phyloP scores from a whole-genome alignment of 53 echinoderm and acorn worm species.

The Echinometra lucunter region DNA sequence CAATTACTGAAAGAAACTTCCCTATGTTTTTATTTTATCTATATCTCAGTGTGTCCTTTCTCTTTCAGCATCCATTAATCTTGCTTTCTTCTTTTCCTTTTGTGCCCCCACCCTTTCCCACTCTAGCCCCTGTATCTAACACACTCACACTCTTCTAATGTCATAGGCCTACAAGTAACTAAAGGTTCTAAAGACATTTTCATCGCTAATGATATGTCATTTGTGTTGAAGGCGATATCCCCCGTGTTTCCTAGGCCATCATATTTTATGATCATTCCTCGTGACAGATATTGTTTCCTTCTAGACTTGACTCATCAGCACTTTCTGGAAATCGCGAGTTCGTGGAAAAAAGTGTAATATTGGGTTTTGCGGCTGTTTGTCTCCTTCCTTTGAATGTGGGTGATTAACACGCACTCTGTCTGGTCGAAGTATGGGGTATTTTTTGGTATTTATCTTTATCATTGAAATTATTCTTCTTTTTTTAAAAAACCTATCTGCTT shows the following conservation, averaged over 20 bases:
- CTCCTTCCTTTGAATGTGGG: neutral
- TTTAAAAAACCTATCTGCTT: neutral
- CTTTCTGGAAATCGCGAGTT: neutral
- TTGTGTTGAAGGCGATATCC: neutral
- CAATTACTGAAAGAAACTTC: neutral
- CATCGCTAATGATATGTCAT: neutral
- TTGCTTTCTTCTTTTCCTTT: neutral
- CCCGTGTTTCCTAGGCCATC: neutral
- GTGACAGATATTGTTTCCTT: conserved; percentile 38
- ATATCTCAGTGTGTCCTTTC: too few relatives aligned
- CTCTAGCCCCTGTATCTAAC: neutral
- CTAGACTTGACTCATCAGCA: conserved; percentile 37
- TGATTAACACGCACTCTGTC: neutral
- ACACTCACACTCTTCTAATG: neutral
- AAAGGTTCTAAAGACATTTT: neutral
- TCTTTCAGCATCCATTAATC: too few relatives aligned
- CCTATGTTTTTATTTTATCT: too few relatives aligned
- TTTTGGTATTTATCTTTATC: neutral
- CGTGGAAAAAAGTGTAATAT: neutral
- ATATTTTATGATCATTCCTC: conserved; percentile 24
- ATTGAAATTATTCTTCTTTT: neutral
- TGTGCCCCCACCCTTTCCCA: neutral
- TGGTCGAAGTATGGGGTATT: neutral
- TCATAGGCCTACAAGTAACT: neutral
- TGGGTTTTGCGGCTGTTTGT: neutral